Evolutionary conservation across 2,113 vertebrate species (phyloP).

Genomic region (Aepyceros melampus): DNA sequence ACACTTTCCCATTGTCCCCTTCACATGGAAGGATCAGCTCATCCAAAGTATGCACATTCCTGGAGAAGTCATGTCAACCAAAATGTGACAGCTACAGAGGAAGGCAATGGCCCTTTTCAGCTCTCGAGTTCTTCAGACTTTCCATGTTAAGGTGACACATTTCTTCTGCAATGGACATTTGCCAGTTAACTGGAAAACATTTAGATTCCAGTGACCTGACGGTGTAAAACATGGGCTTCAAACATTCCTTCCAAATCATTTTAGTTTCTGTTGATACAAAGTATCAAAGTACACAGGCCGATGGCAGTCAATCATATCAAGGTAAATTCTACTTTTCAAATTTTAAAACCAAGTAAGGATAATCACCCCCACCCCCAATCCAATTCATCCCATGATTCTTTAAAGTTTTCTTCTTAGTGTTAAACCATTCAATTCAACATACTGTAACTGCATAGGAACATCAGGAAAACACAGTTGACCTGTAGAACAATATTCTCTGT

Average conservation of each 20-base stretch:
- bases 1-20: slow-evolving; percentile 37
- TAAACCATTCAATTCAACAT: slow-evolving; percentile 83
- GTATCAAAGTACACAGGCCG: slow-evolving; percentile 62
- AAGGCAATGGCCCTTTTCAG: slow-evolving; percentile 32
- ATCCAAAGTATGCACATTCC: slow-evolving; percentile 30
- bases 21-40: background rate
- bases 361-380: slow-evolving; percentile 66
- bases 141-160: slow-evolving; percentile 51
- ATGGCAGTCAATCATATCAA: slow-evolving; percentile 68
- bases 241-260: slow-evolving; percentile 60
- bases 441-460: slow-evolving; percentile 85
- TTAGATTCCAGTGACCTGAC: slow-evolving; percentile 25
- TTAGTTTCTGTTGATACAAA: slow-evolving; percentile 60
- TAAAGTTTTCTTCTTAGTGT: slow-evolving; percentile 75
- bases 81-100: background rate
- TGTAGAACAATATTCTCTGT: slow-evolving; percentile 87
- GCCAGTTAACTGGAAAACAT: slow-evolving; percentile 57
- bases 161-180: slow-evolving; percentile 57
- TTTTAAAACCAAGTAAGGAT: slow-evolving; percentile 74
- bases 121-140: slow-evolving; percentile 55
- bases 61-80: slow-evolving; percentile 28
- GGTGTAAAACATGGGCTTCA: slow-evolving; percentile 47
- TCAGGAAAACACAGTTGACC: slow-evolving; percentile 83
- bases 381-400: slow-evolving; percentile 70
- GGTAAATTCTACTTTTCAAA: slow-evolving; percentile 67